Base-by-base conservation (phyloP, 2,888 invertebrate genomes). In the Orchestes rusci region DNA sequence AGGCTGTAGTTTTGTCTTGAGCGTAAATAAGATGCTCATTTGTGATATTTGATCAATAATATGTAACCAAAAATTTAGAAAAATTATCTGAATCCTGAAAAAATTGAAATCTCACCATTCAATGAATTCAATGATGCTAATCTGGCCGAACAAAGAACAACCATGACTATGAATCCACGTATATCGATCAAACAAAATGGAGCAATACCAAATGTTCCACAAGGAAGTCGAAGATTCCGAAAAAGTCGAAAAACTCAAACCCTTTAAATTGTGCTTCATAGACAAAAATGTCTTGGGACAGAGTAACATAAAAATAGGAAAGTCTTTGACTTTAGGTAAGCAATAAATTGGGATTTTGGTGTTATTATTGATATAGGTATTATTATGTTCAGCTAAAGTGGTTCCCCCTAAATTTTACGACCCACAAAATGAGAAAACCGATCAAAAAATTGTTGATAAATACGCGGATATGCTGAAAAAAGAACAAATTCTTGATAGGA, bases 261-360 rank as follows among this genome's bases (percentile, higher is more conserved):
- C 64, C 8, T 67, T 69, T 48, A 64, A 66, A 53, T 43, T 66
- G 23, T 64, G 62, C 55, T 67, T 67, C 53, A 51, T 55, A 3
- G 50, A 56, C 5, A 60, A 55, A 56, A 53, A 55, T 41, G 50
- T 64, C 38, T 50, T 18, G 59, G 52, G 51, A 20, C 49, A 55
- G 43, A 62, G 61, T 2, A 55, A 59, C 39, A 55, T 62, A 28
- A 52, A 55, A 48, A 56, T 59, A 34, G 57, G 55, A 46, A 57
- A 54, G 43, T 55, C 58, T 20, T 35, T 55, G 39, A 52, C 45
- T 30, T 34, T 55, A 35, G 49, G 59, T 59, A 52, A 57, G 51
- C n/a, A n/a, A n/a, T n/a, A n/a, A 23, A 7, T 23, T 23, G 10
- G 10, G 39, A 30, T 8, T 27, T 12, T 36, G 1, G 30, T 30